These are phyloP conservation scores for Chirona hameri DNA, from an alignment of 2,888 invertebrate species.

Conservation along the genomic window DNA sequence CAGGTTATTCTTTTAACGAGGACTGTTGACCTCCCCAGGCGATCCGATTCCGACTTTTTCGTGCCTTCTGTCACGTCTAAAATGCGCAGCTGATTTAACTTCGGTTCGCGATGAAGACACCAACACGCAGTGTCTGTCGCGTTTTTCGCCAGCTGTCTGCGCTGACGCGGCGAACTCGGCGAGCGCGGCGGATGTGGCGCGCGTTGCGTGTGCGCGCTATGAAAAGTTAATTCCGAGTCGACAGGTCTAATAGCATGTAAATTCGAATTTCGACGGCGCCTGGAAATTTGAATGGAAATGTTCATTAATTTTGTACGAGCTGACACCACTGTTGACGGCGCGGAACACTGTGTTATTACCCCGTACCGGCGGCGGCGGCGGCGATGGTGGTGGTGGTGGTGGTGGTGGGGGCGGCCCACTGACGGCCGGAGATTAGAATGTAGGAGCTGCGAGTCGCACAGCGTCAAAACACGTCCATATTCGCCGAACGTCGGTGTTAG, in stretches of 20 bases:
- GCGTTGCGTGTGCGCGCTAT: background rate
- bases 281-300: conserved; percentile 23
- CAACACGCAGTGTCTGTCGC: background rate
- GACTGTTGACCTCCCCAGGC: too few relatives aligned
- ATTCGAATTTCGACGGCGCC: conserved; percentile 4
- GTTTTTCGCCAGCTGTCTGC: background rate
- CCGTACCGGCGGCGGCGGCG: background rate
- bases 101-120: background rate
- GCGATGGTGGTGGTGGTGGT: background rate
- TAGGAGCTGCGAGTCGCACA: background rate
- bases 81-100: too few relatives aligned
- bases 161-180: too few relatives aligned
- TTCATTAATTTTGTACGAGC: conserved; percentile 13
- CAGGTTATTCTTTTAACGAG: too few relatives aligned
- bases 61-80: too few relatives aligned
- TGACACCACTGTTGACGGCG: conserved; percentile 9
- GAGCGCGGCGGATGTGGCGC: background rate
- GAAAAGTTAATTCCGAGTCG: conserved; percentile 7
- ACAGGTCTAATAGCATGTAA: conserved; percentile 26
- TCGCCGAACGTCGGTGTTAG: too few relatives aligned
- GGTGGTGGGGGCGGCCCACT: background rate
- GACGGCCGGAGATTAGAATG: conserved; percentile 1
- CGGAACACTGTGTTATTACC: background rate
- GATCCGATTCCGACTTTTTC: too few relatives aligned
- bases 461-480: conserved; percentile 10